Evolutionary conservation across 2,888 invertebrate genomes (phyloP).

Genomic region (Cheilosia vernalis): DNA sequence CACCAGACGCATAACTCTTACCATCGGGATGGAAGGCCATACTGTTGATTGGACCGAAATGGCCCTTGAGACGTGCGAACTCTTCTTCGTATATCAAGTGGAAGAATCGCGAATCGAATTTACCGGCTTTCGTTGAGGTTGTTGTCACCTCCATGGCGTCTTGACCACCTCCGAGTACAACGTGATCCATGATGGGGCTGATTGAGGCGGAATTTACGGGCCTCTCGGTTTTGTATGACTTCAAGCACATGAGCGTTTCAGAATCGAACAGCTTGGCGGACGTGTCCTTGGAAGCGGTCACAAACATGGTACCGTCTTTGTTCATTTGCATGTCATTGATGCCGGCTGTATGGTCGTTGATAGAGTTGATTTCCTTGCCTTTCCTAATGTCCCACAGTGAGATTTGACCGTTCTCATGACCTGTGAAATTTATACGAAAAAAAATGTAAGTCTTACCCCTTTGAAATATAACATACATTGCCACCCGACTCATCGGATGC

Average conservation of each 20-base stretch:
- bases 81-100: slow-evolving; percentile 98
- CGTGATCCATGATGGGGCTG: slow-evolving; percentile 97
- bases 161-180: slow-evolving; percentile 99
- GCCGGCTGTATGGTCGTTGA: slow-evolving; percentile 92
- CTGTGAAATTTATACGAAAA: slow-evolving; percentile 68
- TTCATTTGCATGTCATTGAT: slow-evolving; percentile 99
- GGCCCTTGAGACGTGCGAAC: slow-evolving; percentile 98
- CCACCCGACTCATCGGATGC: neutral
- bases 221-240: slow-evolving; percentile 98
- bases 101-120: slow-evolving; percentile 98
- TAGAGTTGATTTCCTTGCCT: slow-evolving; percentile 90
- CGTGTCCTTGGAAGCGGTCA: slow-evolving; percentile 98
- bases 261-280: slow-evolving; percentile 98
- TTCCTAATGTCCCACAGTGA: slow-evolving; percentile 96
- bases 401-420: slow-evolving; percentile 97
- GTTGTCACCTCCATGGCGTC: slow-evolving; percentile 99
- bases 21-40: slow-evolving; percentile 99
- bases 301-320: slow-evolving; percentile 96
- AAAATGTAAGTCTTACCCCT: no score
- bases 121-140: slow-evolving; percentile 95
- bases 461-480: neutral
- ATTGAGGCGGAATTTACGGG: slow-evolving; percentile 99
- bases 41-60: slow-evolving; percentile 99
- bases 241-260: slow-evolving; percentile 92
- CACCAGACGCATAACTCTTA: slow-evolving; percentile 97